phyloP scores from a whole-genome alignment of 2,888 invertebrate species.

The Ormyrus labotus region DNA sequence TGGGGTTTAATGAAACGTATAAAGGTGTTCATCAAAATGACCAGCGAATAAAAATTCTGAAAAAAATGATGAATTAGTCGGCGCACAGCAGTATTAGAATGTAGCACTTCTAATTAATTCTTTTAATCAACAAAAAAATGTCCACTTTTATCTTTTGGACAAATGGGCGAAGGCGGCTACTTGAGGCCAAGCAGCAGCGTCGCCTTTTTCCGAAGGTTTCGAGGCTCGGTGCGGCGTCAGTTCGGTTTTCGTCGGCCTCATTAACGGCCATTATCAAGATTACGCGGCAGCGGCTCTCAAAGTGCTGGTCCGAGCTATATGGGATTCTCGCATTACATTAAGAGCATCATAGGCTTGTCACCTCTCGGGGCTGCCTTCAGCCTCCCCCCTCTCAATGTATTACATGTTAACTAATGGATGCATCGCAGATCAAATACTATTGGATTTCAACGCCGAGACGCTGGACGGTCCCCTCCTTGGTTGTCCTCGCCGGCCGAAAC shows the following conservation, averaged over 20 bases:
- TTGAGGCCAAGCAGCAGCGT: too few relatives aligned
- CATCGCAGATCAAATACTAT: slow-evolving; percentile 63
- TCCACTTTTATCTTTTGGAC: too few relatives aligned
- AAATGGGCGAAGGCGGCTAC: too few relatives aligned
- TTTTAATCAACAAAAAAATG: too few relatives aligned
- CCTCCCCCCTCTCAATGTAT: slow-evolving; percentile 32
- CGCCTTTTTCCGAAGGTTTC: too few relatives aligned
- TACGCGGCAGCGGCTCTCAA: slow-evolving; percentile 21
- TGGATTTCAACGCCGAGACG: slow-evolving; percentile 58
- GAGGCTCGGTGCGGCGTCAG: background rate
- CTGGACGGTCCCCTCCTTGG: slow-evolving; percentile 37
- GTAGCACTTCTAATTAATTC: too few relatives aligned
- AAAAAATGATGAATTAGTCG: too few relatives aligned
- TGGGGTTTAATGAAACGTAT: too few relatives aligned
- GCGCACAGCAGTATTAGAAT: too few relatives aligned
- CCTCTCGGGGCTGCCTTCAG: background rate
- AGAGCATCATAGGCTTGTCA: slow-evolving; percentile 1
- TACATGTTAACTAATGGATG: slow-evolving; percentile 56
- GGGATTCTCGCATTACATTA: slow-evolving; percentile 52
- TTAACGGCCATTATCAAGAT: slow-evolving; percentile 48
- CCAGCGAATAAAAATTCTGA: too few relatives aligned
- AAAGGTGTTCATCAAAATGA: too few relatives aligned
- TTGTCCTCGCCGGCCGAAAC: slow-evolving; percentile 45
- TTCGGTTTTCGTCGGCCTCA: slow-evolving; percentile 28
- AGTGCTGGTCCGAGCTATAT: slow-evolving; percentile 19